Base-by-base conservation (phyloP, 2,888 invertebrate genomes). In the Synergus japonicus region DNA sequence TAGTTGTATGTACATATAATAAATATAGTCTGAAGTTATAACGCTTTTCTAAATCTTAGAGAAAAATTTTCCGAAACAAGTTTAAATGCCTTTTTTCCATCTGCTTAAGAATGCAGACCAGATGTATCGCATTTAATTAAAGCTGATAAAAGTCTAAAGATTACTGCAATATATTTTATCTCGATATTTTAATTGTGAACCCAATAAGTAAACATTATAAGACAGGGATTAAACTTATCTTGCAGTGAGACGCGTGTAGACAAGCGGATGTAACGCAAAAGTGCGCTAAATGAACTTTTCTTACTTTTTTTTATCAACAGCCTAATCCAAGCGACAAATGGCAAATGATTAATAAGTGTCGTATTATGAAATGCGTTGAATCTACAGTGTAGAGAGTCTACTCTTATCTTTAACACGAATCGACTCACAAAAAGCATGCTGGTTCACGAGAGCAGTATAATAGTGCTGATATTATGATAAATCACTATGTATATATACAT, bases 261-360 rank as follows among this genome's bases (percentile, higher is more conserved):
- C 41, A 22, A 44, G 44, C 10, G 1, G 44, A 43, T 67, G 67
- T 46, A 67, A 67, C 67, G 67, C 44, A 67, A 44, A 67, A 67
- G 44, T 43, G 67, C 22, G 12, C 67, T 67, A 44, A 67, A 67
- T 46, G 5, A 67, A 44, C 46, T 67, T 37, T 43, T 41, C 41
- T 41, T 65, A 41, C 18, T 67, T 67, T 41, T 22, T 67, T 69
- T 69, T 69, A 69, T 69, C 67, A 69, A 15, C 22, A 60, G 13
- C 15, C 7, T 46, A 46, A 69, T 46, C 22, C 29, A 15, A 29
- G 8, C 4, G 41, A 64, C 64, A 65, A 69, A 22, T 46, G 22
- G 7, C 67, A 69, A 69, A 29, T 46, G 67, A 67, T 18, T 67
- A 69, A 69, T 69, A 46, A 46, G 15, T 8, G 13, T 22, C 22